Percentiles rank a stretch among this genome's conserved stretches.
These are phyloP conservation scores for Plestiodon gilberti DNA, from an alignment of 2,113 vertebrate genomes.

Conservation along the genomic window DNA sequence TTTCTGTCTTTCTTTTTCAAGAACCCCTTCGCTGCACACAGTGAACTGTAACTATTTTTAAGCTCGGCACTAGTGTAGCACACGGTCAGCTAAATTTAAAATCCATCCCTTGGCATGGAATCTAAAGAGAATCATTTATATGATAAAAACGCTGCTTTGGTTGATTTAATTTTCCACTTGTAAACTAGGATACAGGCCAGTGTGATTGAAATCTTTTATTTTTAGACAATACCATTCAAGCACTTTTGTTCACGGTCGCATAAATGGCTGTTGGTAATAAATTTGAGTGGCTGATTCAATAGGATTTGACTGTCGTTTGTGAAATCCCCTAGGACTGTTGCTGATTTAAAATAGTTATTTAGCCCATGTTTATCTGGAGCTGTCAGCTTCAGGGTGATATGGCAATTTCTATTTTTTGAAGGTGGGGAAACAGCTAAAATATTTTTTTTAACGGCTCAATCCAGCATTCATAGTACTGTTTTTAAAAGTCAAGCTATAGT, in stretches of 20 bases:
- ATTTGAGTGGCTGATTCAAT: slow-evolving; percentile 52
- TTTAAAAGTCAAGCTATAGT: slow-evolving; percentile 45
- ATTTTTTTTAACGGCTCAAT: slow-evolving; percentile 43
- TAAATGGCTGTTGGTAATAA: slow-evolving; percentile 61
- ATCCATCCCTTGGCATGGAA: slow-evolving; percentile 64
- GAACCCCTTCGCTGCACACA: slow-evolving; percentile 34
- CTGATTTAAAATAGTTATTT: slow-evolving; percentile 67
- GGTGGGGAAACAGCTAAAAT: neutral
- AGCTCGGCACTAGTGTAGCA: slow-evolving; percentile 51
- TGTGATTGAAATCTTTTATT: slow-evolving; percentile 71
- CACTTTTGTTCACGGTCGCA: slow-evolving; percentile 61
- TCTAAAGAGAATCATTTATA: slow-evolving; percentile 68
- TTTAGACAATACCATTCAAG: slow-evolving; percentile 70
- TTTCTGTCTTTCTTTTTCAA: neutral
- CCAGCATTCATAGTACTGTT: slow-evolving; percentile 55
- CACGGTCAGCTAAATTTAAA: slow-evolving; percentile 79
- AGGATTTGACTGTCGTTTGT: slow-evolving; percentile 58
- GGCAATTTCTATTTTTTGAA: slow-evolving; percentile 30
- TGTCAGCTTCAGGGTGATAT: slow-evolving; percentile 63
- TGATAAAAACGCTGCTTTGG: slow-evolving; percentile 64
- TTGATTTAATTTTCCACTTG: slow-evolving; percentile 70
- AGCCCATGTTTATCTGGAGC: slow-evolving; percentile 55
- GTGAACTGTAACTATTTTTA: slow-evolving; percentile 54
- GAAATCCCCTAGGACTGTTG: slow-evolving; percentile 33
- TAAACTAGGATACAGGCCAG: slow-evolving; percentile 58